Evolutionary conservation across 2,113 vertebrate genomes (phyloP), one percentile per base, ranked within the genome.

Genomic region (Heterocephalus glaber): DNA sequence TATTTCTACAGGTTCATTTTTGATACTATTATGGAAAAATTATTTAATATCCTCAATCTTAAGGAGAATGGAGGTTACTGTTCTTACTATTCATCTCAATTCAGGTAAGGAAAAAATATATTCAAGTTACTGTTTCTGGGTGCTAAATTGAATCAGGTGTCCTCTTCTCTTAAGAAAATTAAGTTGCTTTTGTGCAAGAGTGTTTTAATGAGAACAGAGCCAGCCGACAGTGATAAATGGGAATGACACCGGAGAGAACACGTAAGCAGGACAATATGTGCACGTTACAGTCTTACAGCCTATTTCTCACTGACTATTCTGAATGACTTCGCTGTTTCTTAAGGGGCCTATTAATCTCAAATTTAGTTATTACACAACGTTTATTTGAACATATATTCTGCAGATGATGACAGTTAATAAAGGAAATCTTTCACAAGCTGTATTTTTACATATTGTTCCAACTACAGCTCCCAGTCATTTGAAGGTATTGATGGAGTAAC

Each of bases 301-400:
- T 98, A 99, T 99, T 99, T 99, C 99, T 99, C 99, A 99, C 98
- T 98, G 98, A 98, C 98, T 98, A 98, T 98, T 98, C 98, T 98
- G 98, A 98, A 98, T 97, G 98, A 98, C 98, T 98, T 98, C 80
- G 89, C 97, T 98, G 98, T 98, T 98, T 99, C 99, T 99, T 98
- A 98, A 98, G 99, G 98, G 99, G 98, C 99, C 98, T 99, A 99
- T 99, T 99, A 99, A 99, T 99, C 99, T 99, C 98, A 99, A 98
- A 98, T 99, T 99, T 98, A 99, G 98, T 99, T 99, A 99, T 99
- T 99, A 99, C 98, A 99, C 98, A 98, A 98, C 99, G 98, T 99
- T 99, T 99, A 99, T 99, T 99, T 99, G 99, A 99, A 99, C 99
- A 99, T 99, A 99, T 99, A 99, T 99, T 99, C 99, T 98, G 97